Base-by-base conservation (phyloP, 2,888 invertebrate genomes). In the Tubulanus polymorphus region DNA sequence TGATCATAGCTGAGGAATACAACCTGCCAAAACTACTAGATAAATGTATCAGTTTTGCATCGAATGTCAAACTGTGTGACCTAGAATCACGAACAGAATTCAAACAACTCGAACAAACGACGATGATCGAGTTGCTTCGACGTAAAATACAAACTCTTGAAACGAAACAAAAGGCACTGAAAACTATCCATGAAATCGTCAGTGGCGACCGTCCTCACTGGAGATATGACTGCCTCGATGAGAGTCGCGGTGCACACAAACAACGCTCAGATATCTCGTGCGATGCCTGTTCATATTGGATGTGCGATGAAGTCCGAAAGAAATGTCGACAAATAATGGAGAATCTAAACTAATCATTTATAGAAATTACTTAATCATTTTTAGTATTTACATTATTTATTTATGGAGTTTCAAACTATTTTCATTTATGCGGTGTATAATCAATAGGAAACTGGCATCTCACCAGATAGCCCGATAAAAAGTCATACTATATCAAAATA, bases 1-100 rank as follows among this genome's bases (percentile, higher is more conserved):
- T 73, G 1, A 61, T 74, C 8, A 58, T 70, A 1, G 70, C 71
- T 6, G 69, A 73, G 51, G 57, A 64, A 50, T 66, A 69, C 54
- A 54, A 63, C 30, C 60, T 74, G 2, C 59, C 61, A 37, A 62
- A 60, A 3, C 58, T 73, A 3, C 61, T 63, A 51, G 62, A 62
- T 51, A 64, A 62, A 28, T 68, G 70, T 51, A 62, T 74, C 6
- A 68, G 71, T 10, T 69, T 57, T 48, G 70, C 71, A 15, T 66
- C 68, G 48, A 67, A 64, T 18, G 62, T 63, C 37, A 68, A 66
- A 20, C 62, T 70, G 37, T 58, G 65, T 6, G 72, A 72, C n/a
- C 60, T 74, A 2, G 69, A 72, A 55, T 57, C 60, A 3, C 65
- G 67, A 59, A 63, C 68, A 2, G 60, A 62, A 51, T 67, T 61